Percentiles rank a stretch among this genome's conserved stretches.
Conservation (phyloP, 2,113 vertebrate species). For the Trogon melanurus region DNA sequence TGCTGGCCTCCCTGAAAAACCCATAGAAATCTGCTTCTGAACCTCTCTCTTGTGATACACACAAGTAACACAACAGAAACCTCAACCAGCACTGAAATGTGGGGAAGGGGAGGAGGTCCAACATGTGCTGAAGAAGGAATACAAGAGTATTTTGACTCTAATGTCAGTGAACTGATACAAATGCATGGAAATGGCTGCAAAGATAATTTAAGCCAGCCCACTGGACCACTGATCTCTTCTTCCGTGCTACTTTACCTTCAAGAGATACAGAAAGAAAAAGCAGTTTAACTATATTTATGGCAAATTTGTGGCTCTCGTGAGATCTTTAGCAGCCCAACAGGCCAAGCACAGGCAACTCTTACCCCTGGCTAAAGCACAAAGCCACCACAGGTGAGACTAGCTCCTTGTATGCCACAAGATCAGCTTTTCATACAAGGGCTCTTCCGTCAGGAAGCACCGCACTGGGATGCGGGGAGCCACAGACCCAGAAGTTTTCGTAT, state of each 20-base stretch:
- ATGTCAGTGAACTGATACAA: accelerated
- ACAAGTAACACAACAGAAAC: not conserved
- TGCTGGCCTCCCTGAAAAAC: not conserved
- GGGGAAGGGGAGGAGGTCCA: not conserved
- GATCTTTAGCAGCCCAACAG: not conserved
- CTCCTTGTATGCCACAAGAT: not conserved
- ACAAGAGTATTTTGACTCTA: not conserved
- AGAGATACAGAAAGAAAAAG: not conserved
- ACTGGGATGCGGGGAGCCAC: not conserved
- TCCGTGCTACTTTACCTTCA: not conserved
- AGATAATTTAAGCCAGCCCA: not conserved
- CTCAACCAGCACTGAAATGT: not conserved
- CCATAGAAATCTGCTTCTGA: not conserved
- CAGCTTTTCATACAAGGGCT: not conserved
- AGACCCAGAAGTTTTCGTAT: not conserved
- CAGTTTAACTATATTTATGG: not conserved
- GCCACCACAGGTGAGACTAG: not conserved
- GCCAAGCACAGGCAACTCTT: not conserved
- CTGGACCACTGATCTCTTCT: not conserved
- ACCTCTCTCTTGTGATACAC: not conserved
- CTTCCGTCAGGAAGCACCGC: not conserved
- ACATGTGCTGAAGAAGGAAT: accelerated
- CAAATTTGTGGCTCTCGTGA: not conserved
- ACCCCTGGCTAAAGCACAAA: not conserved
- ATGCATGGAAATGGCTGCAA: not conserved